Evolutionary conservation across 2,113 vertebrate genomes (phyloP).

Genomic region (Brachypteracias leptosomus): DNA sequence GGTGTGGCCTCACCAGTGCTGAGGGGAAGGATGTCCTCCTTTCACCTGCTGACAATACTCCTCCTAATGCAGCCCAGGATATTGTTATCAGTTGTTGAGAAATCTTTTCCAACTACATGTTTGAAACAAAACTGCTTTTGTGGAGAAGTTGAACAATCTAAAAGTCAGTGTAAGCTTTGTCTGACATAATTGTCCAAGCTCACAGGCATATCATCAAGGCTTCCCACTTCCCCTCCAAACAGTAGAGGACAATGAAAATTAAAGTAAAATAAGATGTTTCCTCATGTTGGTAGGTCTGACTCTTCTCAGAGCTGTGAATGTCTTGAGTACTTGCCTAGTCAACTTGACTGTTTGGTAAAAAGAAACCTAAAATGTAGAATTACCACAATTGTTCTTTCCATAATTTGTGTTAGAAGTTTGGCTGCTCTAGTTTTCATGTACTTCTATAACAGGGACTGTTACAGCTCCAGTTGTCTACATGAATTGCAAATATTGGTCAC

Average conservation of each 20-base stretch:
- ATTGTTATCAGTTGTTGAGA: background rate
- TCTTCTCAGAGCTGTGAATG: background rate
- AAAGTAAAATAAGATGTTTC: background rate
- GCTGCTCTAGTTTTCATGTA: background rate
- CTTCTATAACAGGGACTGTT: background rate
- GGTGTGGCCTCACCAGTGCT: background rate
- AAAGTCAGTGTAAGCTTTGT: background rate
- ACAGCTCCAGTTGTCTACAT: background rate
- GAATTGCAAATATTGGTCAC: background rate
- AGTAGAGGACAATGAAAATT: background rate
- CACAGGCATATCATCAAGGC: background rate
- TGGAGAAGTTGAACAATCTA: background rate
- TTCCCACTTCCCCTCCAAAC: background rate
- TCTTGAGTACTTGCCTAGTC: background rate
- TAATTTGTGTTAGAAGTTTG: background rate
- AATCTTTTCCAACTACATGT: background rate
- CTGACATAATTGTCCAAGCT: background rate
- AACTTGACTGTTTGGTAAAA: background rate
- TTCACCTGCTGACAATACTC: background rate
- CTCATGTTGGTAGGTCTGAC: background rate
- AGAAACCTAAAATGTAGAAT: background rate
- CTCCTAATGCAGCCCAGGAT: background rate
- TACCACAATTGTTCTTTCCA: accelerated
- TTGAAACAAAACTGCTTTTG: background rate
- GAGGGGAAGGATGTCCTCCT: background rate